Evolutionary conservation across 2,797 vertebrate genomes (phyloP).

Genomic region (Argya squamiceps): DNA sequence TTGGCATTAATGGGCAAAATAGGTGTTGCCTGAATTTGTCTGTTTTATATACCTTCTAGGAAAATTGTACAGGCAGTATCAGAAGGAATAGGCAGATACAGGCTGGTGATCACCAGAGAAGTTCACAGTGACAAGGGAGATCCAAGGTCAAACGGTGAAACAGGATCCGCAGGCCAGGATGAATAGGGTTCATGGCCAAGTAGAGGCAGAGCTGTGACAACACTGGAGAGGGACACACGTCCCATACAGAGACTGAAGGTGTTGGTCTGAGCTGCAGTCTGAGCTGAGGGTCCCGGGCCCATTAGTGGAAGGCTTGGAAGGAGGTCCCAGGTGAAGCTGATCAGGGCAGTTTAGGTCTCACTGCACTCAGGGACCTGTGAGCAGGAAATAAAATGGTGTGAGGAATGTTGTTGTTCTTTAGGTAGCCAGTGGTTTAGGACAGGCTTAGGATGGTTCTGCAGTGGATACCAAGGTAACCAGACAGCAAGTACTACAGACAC

Average conservation of each 20-base stretch:
- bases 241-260: fast-evolving
- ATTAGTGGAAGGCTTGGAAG: neutral
- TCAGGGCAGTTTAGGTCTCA: neutral
- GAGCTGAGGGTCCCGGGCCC: neutral
- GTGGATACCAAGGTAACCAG: neutral
- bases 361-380: neutral
- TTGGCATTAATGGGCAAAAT: neutral
- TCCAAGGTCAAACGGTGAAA: neutral
- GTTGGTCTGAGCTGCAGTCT: neutral
- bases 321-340: neutral
- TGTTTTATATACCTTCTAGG: neutral
- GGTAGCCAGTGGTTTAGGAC: neutral
- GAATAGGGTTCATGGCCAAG: neutral
- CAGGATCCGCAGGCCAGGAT: neutral
- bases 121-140: neutral
- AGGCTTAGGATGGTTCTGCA: neutral
- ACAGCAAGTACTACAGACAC: neutral
- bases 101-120: neutral
- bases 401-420: no score
- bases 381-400: neutral
- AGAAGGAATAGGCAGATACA: neutral
- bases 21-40: neutral
- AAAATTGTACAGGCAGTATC: neutral
- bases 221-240: neutral
- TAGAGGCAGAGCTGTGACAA: neutral